Evolutionary conservation across 2,888 invertebrate species (phyloP), one percentile per base, ranked within the genome.

Genomic region (Prostheceraeus crozeri): DNA sequence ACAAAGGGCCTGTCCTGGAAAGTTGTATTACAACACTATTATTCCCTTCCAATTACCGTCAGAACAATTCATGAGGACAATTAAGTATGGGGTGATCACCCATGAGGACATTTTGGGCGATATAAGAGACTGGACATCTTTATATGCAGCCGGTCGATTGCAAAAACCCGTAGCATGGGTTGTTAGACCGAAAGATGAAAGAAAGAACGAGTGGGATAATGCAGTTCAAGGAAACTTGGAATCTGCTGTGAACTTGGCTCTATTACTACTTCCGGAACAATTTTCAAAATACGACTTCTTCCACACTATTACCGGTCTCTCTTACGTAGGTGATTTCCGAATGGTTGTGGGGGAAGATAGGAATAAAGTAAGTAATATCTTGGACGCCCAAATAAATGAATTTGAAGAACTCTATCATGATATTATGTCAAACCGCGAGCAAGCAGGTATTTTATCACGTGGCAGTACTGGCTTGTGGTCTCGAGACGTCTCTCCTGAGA

Each of bases 161-260:
- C 61, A 61, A 19, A 61, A 61, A 30, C 61, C 61, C 25, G 61
- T 61, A 3, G 46, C 27, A 19, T 61, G 61, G 61, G 30, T 61
- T 16, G 25, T 23, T n/a, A 40, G 14, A 14, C 40, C 40, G n/a
- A n/a, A n/a, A n/a, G 3, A n/a, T 11, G 48, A 46, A 27, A 46
- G 3, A 3, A 16, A 25, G 10, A 46, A 23, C 21, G 53, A 53
- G 4, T 35, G 30, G 3, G 53, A 53, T 35, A 28, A 35, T n/a
- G 11, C 28, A 33, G 56, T 25, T 11, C 57, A 58, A 28, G 53
- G 35, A n/a, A 58, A 58, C 28, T 31, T 52, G 11, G 33, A 52
- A 14, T 19, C 57, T 28, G 58, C 58, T 3, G 23, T 58, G 1
- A 14, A 28, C 1, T 31, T 27, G 10, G 58, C 52, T 6, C 58